Base-by-base conservation (phyloP, 2,888 invertebrate genomes). In the Acrobasis consociella region DNA sequence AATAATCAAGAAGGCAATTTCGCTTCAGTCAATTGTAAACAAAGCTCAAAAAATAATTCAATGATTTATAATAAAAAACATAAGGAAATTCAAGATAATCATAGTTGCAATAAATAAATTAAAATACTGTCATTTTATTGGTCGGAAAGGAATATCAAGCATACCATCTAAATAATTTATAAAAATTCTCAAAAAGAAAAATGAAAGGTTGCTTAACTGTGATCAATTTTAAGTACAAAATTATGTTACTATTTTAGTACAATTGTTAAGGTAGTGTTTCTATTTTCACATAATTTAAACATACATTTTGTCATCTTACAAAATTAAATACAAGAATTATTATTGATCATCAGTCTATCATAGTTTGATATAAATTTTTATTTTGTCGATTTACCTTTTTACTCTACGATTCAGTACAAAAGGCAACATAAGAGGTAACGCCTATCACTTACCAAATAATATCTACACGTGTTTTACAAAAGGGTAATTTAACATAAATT, bases 301-400 rank as follows among this genome's bases (percentile, higher is more conserved):
- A 86, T 89, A 91, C 85, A 84, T 79, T 86, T 90, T 91, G 91
- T 92, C 91, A 87, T 83, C 87, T 87, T 91, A 90, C 85, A 91
- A 91, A 91, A 90, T 90, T 91, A 91, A 90, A 90, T 89, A 91
- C 86, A 86, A 87, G 87, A 86, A 87, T 89, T 87, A 88, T 91
- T 87, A 91, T 89, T 90, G 88, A 90, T 86, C 87, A 90, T 92
- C 92, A 92, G 92, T 92, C 92, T 92, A 91, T 92, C 89, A 89
- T 87, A 88, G 83, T 85, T 86, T 85, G 85, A 88, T 91, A 92
- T 89, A 87, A 82, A 83, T 87, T 89, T 56, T 89, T 88, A 87
- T 87, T 88, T 91, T 91, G 91, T 90, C 91, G 89, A 89, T 87
- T 86, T 83, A 87, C 86, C 86, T 82, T 84, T 79, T 79, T 84